Evolutionary conservation across 2,113 vertebrate species (phyloP).

Genomic region (Pagrus major): DNA sequence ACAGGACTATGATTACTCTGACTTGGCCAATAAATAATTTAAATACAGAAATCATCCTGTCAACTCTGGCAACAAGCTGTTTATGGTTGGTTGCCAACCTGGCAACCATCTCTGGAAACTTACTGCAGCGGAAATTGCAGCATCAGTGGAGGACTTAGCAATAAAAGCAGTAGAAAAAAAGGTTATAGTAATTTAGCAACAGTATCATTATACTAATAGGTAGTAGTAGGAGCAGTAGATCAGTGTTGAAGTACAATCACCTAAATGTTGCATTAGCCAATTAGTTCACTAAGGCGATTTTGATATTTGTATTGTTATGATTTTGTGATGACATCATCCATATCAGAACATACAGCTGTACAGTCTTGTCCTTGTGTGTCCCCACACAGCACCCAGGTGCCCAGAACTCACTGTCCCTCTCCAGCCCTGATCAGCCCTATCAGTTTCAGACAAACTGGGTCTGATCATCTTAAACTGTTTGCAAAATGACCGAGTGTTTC

Average conservation of each 20-base stretch:
- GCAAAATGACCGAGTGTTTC: constrained; percentile 21
- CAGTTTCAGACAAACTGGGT: constrained; percentile 39
- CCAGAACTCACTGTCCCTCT: background rate
- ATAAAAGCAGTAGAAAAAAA: background rate
- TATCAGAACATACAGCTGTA: background rate
- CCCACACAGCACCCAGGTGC: background rate
- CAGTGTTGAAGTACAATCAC: no score
- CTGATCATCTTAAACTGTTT: constrained; percentile 47
- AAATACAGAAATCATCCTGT: background rate
- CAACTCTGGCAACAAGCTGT: background rate
- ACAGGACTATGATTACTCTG: background rate
- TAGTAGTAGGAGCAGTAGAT: background rate
- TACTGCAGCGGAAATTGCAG: background rate
- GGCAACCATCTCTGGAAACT: background rate
- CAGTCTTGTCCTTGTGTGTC: background rate
- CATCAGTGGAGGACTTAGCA: background rate
- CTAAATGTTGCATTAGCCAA: background rate
- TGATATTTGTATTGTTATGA: background rate
- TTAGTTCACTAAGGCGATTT: background rate
- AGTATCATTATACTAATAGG: background rate
- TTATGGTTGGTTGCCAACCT: background rate
- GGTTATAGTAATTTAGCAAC: background rate
- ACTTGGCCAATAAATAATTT: background rate
- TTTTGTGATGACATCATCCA: background rate
- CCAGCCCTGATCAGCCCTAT: constrained; percentile 63